These are phyloP conservation scores for Hesperophylax magnus DNA, from an alignment of 1,140 invertebrate genomes.

Conservation along the genomic window DNA sequence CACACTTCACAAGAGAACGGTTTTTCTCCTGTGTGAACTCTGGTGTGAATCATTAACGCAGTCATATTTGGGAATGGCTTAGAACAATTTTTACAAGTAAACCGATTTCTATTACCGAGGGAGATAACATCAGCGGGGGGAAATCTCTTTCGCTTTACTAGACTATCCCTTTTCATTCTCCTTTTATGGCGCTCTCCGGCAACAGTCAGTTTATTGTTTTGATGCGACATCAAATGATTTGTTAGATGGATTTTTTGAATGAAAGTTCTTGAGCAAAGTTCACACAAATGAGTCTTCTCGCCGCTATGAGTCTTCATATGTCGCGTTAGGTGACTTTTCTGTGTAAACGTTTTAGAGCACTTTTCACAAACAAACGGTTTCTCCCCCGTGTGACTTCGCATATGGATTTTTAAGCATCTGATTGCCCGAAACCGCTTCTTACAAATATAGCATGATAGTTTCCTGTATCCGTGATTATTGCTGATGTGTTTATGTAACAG, in stretches of 20 bases:
- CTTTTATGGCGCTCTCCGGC: too few relatives aligned
- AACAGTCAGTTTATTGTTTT: too few relatives aligned
- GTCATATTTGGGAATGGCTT: background rate
- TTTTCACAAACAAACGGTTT: background rate
- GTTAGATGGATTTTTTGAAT: too few relatives aligned
- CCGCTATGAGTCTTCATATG: background rate
- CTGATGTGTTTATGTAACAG: too few relatives aligned
- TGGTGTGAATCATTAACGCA: background rate
- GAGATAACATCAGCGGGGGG: too few relatives aligned
- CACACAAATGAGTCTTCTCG: background rate
- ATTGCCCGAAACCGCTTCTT: background rate
- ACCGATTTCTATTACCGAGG: too few relatives aligned
- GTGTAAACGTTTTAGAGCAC: background rate
- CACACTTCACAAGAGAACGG: background rate
- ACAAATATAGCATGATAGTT: background rate
- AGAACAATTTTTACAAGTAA: background rate
- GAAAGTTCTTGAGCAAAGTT: background rate
- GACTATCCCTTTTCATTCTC: too few relatives aligned
- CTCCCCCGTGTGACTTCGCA: background rate
- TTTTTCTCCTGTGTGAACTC: background rate
- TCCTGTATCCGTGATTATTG: too few relatives aligned
- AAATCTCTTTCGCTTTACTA: too few relatives aligned
- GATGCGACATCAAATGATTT: too few relatives aligned
- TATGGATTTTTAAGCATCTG: background rate
- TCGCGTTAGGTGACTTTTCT: background rate